phyloP scores from a whole-genome alignment of 2,113 vertebrate genomes.

The Equus przewalskii region DNA sequence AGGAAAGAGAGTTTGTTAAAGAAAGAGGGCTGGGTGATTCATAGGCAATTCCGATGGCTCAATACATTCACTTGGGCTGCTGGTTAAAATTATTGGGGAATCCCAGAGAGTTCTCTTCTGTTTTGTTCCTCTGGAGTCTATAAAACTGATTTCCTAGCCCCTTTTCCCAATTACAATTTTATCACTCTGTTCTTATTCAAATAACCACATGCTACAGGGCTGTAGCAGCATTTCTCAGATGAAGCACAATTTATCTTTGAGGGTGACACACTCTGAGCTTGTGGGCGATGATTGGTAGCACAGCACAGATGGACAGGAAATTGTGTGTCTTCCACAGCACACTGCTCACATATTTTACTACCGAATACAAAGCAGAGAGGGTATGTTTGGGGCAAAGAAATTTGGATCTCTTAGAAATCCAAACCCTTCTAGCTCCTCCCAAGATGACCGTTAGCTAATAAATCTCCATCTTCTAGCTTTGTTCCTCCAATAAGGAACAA shows the following conservation, averaged over 20 bases:
- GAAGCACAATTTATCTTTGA: conserved; percentile 50
- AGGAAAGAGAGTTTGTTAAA: background rate
- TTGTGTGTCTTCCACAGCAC: background rate
- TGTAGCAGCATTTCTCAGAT: conserved; percentile 3
- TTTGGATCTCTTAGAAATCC: background rate
- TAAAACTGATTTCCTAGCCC: conserved; percentile 34
- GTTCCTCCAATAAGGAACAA: background rate
- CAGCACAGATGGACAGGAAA: conserved; percentile 64
- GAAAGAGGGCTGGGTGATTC: background rate
- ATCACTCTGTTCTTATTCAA: conserved; percentile 62
- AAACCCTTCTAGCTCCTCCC: background rate
- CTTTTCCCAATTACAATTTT: conserved; percentile 62
- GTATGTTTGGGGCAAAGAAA: conserved; percentile 17
- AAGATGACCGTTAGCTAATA: background rate
- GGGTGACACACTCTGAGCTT: conserved; percentile 33
- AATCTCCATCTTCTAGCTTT: conserved; percentile 27
- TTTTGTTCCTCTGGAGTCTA: conserved; percentile 6
- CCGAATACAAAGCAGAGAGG: background rate
- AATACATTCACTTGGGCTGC: background rate
- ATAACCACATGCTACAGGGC: background rate
- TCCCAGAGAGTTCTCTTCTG: conserved; percentile 57
- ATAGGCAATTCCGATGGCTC: background rate
- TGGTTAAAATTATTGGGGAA: conserved; percentile 63
- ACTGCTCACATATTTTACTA: conserved; percentile 47
- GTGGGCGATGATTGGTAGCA: background rate